These are phyloP conservation scores for Anguilla rostrata DNA, from an alignment of 2,113 vertebrate species.

Conservation along the genomic window DNA sequence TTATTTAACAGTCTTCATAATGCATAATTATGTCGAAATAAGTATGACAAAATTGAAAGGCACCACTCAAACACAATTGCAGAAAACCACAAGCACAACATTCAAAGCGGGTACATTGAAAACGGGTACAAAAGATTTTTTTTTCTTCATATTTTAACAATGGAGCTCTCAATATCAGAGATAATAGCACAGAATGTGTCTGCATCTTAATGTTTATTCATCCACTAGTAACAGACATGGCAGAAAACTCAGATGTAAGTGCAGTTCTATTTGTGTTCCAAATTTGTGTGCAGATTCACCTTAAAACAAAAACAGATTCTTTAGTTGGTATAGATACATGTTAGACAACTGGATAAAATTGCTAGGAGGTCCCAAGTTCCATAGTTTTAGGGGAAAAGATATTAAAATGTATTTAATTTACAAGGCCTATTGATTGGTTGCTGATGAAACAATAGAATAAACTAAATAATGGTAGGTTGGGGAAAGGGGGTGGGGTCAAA, in stretches of 20 bases:
- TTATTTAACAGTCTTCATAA: too few relatives aligned
- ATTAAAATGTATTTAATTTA: not conserved
- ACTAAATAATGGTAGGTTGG: constrained; percentile 12
- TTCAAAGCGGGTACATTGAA: too few relatives aligned
- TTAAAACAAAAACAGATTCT: not conserved
- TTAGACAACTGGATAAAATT: not conserved
- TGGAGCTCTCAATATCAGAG: not conserved
- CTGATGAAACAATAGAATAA: not conserved
- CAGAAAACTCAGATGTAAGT: not conserved
- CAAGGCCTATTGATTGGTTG: not conserved
- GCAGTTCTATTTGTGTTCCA: not conserved
- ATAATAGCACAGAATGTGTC: not conserved
- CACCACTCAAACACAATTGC: not conserved
- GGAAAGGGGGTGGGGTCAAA: constrained; percentile 47
- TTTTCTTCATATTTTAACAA: not conserved
- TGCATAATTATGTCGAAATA: not conserved
- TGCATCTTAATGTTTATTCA: not conserved
- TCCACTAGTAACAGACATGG: not conserved
- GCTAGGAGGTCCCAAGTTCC: not conserved
- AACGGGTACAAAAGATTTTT: too few relatives aligned
- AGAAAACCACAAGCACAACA: not conserved
- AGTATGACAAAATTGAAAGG: not conserved
- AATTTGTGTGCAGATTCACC: not conserved
- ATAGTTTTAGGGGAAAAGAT: not conserved
- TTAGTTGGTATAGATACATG: not conserved